phyloP scores from a whole-genome alignment of 2,113 vertebrate genomes.

The Stercorarius parasiticus region DNA sequence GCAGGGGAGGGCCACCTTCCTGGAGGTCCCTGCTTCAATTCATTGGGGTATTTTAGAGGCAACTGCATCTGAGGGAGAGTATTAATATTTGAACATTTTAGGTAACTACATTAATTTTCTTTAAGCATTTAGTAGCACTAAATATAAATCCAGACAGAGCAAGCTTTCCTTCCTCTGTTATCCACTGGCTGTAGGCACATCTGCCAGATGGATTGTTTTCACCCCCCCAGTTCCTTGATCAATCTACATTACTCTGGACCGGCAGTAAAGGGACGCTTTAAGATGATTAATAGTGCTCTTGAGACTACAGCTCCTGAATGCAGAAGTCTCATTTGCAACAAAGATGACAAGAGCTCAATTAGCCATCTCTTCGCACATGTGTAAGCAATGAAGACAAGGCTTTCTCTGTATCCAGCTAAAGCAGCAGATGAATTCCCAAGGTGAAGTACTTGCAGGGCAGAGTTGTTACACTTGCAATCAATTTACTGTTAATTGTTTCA shows the following conservation, averaged over 20 bases:
- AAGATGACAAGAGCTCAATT: conserved; percentile 25
- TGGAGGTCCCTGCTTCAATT: background rate
- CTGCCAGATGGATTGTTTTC: background rate
- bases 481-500: background rate
- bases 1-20: background rate
- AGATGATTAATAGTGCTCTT: conserved; percentile 24
- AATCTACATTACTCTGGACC: background rate
- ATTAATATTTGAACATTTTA: background rate
- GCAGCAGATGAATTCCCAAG: conserved; percentile 11
- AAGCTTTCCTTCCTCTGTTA: background rate
- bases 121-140: background rate
- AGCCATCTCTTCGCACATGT: background rate
- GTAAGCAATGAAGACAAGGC: background rate
- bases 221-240: background rate
- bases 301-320: conserved; percentile 14
- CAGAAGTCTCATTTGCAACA: background rate
- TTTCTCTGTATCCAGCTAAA: background rate
- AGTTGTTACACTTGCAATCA: background rate
- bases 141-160: background rate
- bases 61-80: background rate
- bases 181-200: background rate
- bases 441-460: background rate
- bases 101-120: background rate
- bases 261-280: background rate
- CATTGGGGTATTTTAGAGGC: background rate